Conservation (phyloP, 2,113 vertebrate genomes). For the Panurus biarmicus region DNA sequence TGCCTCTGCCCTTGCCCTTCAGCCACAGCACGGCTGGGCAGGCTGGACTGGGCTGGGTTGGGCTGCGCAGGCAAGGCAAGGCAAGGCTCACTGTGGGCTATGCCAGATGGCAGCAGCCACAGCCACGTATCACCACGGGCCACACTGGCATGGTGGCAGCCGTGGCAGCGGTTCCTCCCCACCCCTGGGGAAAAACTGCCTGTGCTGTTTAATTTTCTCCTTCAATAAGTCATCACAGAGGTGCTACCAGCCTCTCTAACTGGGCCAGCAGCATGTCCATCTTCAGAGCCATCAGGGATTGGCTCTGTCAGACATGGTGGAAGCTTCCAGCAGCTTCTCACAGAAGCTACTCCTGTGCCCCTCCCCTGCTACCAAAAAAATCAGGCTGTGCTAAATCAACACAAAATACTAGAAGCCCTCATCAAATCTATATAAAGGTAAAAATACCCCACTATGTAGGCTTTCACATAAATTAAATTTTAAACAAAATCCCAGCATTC, state of each 20-base stretch:
- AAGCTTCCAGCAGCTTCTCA: background rate
- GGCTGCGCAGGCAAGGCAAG: too few relatives aligned
- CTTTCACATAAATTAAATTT: background rate
- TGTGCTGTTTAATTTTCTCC: background rate
- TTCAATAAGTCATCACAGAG: background rate
- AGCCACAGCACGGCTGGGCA: fast-evolving
- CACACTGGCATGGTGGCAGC: background rate
- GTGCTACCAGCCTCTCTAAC: fast-evolving
- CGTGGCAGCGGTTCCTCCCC: fast-evolving
- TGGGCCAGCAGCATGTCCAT: background rate
- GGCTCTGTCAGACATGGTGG: background rate
- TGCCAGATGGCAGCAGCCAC: fast-evolving
- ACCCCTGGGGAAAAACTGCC: background rate
- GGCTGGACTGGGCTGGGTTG: too few relatives aligned
- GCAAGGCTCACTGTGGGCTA: fast-evolving
- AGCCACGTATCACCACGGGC: fast-evolving
- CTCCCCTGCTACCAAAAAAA: background rate
- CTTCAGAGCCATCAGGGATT: background rate
- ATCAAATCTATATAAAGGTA: background rate
- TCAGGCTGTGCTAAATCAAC: background rate
- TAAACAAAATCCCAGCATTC: background rate
- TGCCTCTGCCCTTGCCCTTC: background rate
- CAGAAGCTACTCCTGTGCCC: background rate
- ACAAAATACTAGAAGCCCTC: background rate
- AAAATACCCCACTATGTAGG: background rate